Percentiles rank a stretch among this genome's conserved stretches.
Evolutionary conservation across 2,888 invertebrate genomes (phyloP).

Genomic region (Dastarcus helophoroides): DNA sequence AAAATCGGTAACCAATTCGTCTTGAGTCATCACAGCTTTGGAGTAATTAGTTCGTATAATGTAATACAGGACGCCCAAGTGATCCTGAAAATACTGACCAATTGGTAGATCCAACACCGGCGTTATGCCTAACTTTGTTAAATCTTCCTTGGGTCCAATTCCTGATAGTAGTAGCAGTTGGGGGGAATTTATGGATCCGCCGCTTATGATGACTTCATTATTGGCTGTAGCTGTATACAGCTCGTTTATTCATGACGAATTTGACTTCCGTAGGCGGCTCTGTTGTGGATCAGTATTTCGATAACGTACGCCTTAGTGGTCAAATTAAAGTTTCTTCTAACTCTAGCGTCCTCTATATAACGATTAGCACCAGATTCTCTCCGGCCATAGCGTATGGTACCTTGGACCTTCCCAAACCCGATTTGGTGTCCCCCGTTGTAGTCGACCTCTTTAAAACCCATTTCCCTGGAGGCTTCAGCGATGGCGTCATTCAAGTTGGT

Average conservation of each 20-base stretch:
- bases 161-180: slow-evolving; percentile 62
- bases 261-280: slow-evolving; percentile 39
- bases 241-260: no score
- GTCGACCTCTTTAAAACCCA: slow-evolving; percentile 44
- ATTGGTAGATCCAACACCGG: slow-evolving; percentile 39
- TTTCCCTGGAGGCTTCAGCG: slow-evolving; percentile 45
- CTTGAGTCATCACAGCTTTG: slow-evolving; percentile 6
- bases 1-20: slow-evolving; percentile 31
- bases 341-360: slow-evolving; percentile 44
- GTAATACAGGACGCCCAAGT: slow-evolving; percentile 27
- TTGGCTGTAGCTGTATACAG: slow-evolving; percentile 32
- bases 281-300: slow-evolving; percentile 38
- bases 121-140: slow-evolving; percentile 37
- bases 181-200: slow-evolving; percentile 54
- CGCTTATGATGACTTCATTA: slow-evolving; percentile 53
- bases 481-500: slow-evolving; percentile 55
- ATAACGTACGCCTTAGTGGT: slow-evolving; percentile 45
- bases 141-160: slow-evolving; percentile 43
- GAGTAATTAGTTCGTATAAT: slow-evolving; percentile 13
- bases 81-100: slow-evolving; percentile 46
- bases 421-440: slow-evolving; percentile 48
- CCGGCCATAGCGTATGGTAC: slow-evolving; percentile 12
- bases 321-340: slow-evolving; percentile 46
- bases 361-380: slow-evolving; percentile 47
- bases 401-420: slow-evolving; percentile 10